Conservation (phyloP, 2,888 invertebrate genomes). For the Amorpha juglandis region DNA sequence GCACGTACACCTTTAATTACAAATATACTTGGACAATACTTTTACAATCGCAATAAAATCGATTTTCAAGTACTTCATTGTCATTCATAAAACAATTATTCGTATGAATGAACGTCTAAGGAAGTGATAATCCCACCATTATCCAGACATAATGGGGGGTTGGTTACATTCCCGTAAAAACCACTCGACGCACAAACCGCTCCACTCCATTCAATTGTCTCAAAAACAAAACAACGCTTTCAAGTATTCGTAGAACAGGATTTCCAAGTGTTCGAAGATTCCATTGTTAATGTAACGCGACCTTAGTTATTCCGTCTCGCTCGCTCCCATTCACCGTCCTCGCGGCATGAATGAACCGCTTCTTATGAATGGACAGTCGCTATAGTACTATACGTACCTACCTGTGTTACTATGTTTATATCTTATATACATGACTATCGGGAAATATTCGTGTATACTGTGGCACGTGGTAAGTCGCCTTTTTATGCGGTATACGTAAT, state of each 20-base stretch:
- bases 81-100: conserved; percentile 10
- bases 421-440: conserved; percentile 53
- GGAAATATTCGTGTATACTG: conserved; percentile 52
- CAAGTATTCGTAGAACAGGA: conserved; percentile 71
- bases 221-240: conserved; percentile 68
- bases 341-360: conserved; percentile 81
- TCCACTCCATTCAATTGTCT: conserved; percentile 59
- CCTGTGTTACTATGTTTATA: conserved; percentile 59
- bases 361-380: conserved; percentile 83
- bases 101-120: conserved; percentile 21
- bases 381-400: conserved; percentile 78
- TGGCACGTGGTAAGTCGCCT: conserved; percentile 71
- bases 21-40: not conserved
- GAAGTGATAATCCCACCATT: conserved; percentile 33
- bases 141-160: conserved; percentile 46
- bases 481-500: conserved; percentile 58
- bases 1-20: conserved; percentile 9
- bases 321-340: conserved; percentile 79
- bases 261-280: conserved; percentile 68
- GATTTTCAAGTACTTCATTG: conserved; percentile 1
- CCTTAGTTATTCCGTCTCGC: conserved; percentile 69
- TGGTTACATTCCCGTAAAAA: conserved; percentile 49
- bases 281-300: conserved; percentile 77
- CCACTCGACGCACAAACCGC: conserved; percentile 48
- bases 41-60: not conserved